phyloP scores from a whole-genome alignment of 53 echinoderm and acorn worm species.

The Echinarachnius parma region DNA sequence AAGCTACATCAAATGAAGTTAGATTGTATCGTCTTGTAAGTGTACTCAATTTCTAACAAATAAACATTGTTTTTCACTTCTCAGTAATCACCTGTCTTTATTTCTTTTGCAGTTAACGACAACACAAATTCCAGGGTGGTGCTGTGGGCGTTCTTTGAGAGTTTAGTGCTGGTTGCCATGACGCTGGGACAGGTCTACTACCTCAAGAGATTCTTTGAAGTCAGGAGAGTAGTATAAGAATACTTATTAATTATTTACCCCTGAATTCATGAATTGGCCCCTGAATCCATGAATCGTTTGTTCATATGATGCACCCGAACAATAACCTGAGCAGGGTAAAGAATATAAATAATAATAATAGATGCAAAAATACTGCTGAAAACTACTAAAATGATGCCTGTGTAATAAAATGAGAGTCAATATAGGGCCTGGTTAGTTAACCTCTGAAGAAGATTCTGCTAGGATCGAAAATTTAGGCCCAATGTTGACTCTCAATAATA shows the following conservation, averaged over 20 bases:
- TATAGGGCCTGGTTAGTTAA: too few species aligned
- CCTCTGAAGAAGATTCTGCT: too few species aligned
- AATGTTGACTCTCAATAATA: too few species aligned
- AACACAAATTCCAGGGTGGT: slow-evolving; percentile 99
- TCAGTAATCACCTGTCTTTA: slow-evolving; percentile 10
- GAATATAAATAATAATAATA: too few species aligned
- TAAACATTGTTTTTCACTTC: neutral
- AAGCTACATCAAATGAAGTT: too few species aligned
- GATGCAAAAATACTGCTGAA: too few species aligned
- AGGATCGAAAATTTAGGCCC: too few species aligned
- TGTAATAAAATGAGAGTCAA: too few species aligned
- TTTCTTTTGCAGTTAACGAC: slow-evolving; percentile 99
- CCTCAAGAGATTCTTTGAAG: slow-evolving; percentile 98
- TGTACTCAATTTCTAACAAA: neutral
- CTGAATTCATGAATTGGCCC: neutral
- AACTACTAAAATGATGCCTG: too few species aligned
- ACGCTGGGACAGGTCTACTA: slow-evolving; percentile 97
- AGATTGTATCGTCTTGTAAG: too few species aligned
- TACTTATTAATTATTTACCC: neutral
- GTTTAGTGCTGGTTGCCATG: slow-evolving; percentile 97
- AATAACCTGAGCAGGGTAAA: too few species aligned
- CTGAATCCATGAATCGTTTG: neutral
- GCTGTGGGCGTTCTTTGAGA: slow-evolving; percentile 97
- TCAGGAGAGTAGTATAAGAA: slow-evolving; percentile 82
- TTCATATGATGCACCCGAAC: neutral